Evolutionary conservation across 2,113 vertebrate genomes (phyloP).

Genomic region (Platysteira castanea): DNA sequence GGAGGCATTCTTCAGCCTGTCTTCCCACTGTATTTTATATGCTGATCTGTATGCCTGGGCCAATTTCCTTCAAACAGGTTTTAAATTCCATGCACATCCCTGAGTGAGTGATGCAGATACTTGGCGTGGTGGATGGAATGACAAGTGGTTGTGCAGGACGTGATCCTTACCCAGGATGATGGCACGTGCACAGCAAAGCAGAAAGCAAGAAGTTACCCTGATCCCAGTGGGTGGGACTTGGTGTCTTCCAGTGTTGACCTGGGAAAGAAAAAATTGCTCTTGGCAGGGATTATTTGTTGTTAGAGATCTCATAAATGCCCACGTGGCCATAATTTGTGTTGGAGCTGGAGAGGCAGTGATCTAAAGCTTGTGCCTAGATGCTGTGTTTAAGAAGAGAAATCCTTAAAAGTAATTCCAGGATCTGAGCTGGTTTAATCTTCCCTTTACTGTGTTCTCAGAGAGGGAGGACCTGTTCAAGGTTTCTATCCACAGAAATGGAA

Average conservation of each 20-base stretch:
- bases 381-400: background rate
- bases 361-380: background rate
- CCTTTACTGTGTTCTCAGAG: background rate
- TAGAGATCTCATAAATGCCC: background rate
- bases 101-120: background rate
- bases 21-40: background rate
- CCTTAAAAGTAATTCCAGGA: background rate
- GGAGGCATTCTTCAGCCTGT: background rate
- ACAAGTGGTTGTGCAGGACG: background rate
- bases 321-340: background rate
- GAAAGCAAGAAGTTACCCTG: background rate
- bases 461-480: background rate
- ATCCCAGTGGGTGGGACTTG: background rate
- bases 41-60: background rate
- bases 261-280: background rate
- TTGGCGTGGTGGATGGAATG: background rate
- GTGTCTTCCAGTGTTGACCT: background rate
- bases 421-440: background rate
- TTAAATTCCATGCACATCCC: background rate
- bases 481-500: background rate
- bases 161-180: background rate
- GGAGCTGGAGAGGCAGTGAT: background rate
- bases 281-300: background rate
- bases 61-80: background rate
- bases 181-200: background rate